A percentile compares a stretch with the other conserved stretches of the same genome.
Conservation (phyloP, 2,113 vertebrate species). For the Telmatochromis sp. region DNA sequence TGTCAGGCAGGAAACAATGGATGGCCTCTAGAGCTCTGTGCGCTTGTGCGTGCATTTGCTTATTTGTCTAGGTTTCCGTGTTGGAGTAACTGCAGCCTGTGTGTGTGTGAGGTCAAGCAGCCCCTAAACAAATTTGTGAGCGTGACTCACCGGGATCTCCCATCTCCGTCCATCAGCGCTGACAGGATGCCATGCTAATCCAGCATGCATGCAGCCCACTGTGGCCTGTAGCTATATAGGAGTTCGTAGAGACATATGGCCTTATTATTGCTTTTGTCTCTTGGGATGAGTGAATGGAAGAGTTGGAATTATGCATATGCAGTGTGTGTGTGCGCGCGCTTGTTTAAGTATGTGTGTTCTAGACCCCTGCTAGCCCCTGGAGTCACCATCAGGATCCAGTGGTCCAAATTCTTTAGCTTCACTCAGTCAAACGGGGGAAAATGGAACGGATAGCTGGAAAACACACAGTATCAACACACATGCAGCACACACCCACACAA, state of each 20-base stretch:
- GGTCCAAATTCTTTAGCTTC: constrained; percentile 14
- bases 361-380: not conserved
- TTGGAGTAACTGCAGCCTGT: not conserved
- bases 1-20: constrained; percentile 27
- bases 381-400: constrained; percentile 6
- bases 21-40: constrained; percentile 8
- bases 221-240: constrained; percentile 26
- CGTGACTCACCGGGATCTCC: constrained; percentile 40
- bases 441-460: constrained; percentile 7
- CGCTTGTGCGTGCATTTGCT: not conserved
- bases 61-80: constrained; percentile 11
- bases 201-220: constrained; percentile 19
- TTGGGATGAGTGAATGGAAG: constrained; percentile 8
- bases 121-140: constrained; percentile 33
- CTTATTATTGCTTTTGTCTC: constrained; percentile 46
- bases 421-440: constrained; percentile 14
- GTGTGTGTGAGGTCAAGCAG: constrained; percentile 16
- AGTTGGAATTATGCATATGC: constrained; percentile 8
- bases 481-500: not conserved
- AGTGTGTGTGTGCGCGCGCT: not conserved
- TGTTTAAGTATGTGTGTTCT: not conserved
- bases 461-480: not conserved
- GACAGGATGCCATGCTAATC: constrained; percentile 37
- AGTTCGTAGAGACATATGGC: constrained; percentile 33
- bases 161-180: constrained; percentile 40